Evolutionary conservation across 2,888 invertebrate genomes (phyloP), one percentile per base, ranked within the genome.

Genomic region (Eupeodes latifasciatus): DNA sequence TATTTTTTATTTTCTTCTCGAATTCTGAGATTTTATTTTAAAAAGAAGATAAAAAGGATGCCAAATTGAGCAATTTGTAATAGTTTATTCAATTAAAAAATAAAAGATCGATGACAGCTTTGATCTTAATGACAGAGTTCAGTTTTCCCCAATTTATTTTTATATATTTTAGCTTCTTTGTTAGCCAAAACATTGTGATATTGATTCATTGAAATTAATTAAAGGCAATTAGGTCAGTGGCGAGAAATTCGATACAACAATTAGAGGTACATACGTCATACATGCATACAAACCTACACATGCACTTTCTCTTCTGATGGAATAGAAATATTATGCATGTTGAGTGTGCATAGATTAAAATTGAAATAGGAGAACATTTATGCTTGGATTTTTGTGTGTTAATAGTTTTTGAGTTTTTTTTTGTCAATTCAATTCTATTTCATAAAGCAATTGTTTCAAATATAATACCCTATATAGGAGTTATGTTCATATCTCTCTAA

Each of bases 201-300:
- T 67, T 53, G 67, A 34, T 67, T 51, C 49, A 67, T 34, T 67
- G 67, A 67, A 51, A 27, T 51, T 12, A 66, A 47, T 51, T n/a
- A 3, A 5, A n/a, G 1, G 2, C n/a, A 67, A 36, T 34, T 67
- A n/a, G 67, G 67, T 67, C 51, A 67, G n/a, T 49, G 34, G 5
- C 27, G 66, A 67, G 36, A 51, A 7, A 4, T 44, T 27, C 27
- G 47, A 49, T 27, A 27, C 57, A 59, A 27, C 27, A 27, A 27
- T 27, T 1, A 3, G 14, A 27, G n/a, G 55, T 12, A n/a, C 14
- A 49, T 27, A 57, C 1, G 27, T 3, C 14, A 49, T 27, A 57
- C 1, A 55, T 3, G 12, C 12, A 27, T 59, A 59, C 27, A 27
- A 3, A 7, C 2, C 6, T 1, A 40, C 40, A 40, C 5, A 40